These are phyloP conservation scores for Thamnophis elegans DNA, from an alignment of 2,797 vertebrate genomes.

Conservation along the genomic window DNA sequence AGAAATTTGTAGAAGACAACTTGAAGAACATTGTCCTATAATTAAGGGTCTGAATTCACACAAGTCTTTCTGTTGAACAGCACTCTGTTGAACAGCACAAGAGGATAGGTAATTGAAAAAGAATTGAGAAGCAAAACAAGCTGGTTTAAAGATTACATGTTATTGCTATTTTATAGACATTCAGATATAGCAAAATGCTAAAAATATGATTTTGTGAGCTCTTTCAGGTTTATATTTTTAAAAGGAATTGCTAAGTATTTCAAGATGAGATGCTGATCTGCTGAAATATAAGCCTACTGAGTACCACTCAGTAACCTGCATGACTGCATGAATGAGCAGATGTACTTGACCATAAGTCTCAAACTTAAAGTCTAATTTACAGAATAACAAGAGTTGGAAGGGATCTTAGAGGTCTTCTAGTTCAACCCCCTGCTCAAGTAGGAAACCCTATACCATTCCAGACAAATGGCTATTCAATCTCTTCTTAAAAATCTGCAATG, in stretches of 20 bases:
- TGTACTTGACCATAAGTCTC: neutral
- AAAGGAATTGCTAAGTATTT: neutral
- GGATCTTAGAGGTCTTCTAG: neutral
- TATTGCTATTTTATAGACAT: neutral
- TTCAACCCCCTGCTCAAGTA: neutral
- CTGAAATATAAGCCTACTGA: neutral
- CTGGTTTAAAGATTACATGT: neutral
- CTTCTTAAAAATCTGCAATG: neutral
- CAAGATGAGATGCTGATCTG: neutral
- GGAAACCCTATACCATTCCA: neutral
- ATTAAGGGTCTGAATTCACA: neutral
- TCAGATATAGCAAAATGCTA: neutral
- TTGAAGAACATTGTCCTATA: neutral
- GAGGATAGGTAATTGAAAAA: neutral
- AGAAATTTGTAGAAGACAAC: neutral
- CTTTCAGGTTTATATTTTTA: neutral
- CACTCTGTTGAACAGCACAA: neutral
- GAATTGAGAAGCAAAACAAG: neutral
- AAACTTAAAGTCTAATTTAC: neutral
- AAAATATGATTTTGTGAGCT: neutral
- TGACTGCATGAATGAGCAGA: neutral
- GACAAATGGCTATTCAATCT: neutral
- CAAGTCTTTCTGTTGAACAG: neutral
- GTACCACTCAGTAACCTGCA: neutral
- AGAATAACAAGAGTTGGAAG: neutral